A percentile compares a stretch with the other conserved stretches of the same genome.
Evolutionary conservation across 2,797 vertebrate species (phyloP).

Genomic region (Periophthalmus magnuspinnatus): DNA sequence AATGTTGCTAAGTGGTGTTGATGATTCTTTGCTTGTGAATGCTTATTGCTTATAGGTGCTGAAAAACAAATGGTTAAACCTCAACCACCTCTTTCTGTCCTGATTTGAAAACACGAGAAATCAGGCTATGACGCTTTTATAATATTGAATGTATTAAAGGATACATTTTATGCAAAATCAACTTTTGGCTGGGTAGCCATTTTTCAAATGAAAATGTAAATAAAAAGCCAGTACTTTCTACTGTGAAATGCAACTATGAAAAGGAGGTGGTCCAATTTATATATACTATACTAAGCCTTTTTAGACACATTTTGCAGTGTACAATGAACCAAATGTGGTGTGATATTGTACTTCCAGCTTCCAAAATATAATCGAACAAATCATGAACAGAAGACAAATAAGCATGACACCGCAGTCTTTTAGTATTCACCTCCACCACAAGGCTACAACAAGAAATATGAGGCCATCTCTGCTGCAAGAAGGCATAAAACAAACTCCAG

Average conservation of each 20-base stretch:
- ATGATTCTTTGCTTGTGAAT: neutral
- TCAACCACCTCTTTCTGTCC: neutral
- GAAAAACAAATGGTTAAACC: neutral
- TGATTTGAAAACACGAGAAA: neutral
- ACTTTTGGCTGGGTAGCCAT: no score
- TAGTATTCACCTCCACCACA: conserved; percentile 27
- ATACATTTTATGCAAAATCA: no score
- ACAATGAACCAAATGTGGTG: conserved; percentile 6
- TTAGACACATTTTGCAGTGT: no score
- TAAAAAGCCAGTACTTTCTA: no score
- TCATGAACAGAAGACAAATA: conserved; percentile 29
- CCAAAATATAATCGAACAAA: conserved; percentile 31
- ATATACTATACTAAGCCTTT: no score
- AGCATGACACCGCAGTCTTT: conserved; percentile 16
- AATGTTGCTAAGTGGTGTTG: no score
- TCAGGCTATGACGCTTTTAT: neutral
- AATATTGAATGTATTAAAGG: neutral
- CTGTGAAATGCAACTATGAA: no score
- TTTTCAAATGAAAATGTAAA: no score
- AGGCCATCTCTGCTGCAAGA: conserved; percentile 14
- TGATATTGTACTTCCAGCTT: conserved; percentile 20
- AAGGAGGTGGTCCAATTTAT: no score
- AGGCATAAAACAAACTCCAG: conserved; percentile 17
- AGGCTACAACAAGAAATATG: conserved; percentile 29
- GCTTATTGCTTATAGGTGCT: no score